Evolutionary conservation across 2,113 vertebrate genomes (phyloP).

Genomic region (Pseudorhombus dupliciocellatus): DNA sequence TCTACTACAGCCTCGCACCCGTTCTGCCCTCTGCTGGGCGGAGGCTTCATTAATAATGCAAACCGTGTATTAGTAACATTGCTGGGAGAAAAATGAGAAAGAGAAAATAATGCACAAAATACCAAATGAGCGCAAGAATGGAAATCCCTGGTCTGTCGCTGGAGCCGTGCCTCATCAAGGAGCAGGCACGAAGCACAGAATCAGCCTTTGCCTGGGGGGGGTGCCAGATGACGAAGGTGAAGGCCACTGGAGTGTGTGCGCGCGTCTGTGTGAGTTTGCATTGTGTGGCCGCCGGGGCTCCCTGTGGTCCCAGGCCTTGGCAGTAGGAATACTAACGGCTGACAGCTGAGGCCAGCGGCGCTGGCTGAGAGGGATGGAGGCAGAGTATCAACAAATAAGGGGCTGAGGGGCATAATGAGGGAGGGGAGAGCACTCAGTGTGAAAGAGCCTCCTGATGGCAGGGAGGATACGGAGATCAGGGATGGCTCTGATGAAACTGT

Average conservation of each 20-base stretch:
- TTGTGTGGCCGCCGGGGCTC: slow-evolving; percentile 39
- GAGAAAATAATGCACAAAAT: slow-evolving; percentile 55
- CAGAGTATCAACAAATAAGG: slow-evolving; percentile 45
- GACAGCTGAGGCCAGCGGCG: slow-evolving; percentile 62
- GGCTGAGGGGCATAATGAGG: slow-evolving; percentile 12
- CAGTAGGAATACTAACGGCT: slow-evolving; percentile 58
- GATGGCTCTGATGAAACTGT: neutral
- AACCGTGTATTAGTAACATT: slow-evolving; percentile 57
- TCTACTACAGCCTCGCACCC: slow-evolving; percentile 11
- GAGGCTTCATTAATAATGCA: slow-evolving; percentile 72
- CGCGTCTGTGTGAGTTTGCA: slow-evolving; percentile 1
- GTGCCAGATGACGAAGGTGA: slow-evolving; percentile 59
- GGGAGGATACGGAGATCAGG: neutral
- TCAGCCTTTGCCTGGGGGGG: slow-evolving; percentile 52
- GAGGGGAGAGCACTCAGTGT: slow-evolving; percentile 11
- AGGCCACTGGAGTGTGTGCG: slow-evolving; percentile 14
- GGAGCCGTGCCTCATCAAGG: slow-evolving; percentile 50
- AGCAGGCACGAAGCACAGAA: slow-evolving; percentile 38
- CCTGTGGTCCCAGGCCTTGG: slow-evolving; percentile 54
- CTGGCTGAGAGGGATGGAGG: slow-evolving; percentile 32
- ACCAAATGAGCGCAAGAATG: slow-evolving; percentile 47
- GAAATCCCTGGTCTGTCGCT: slow-evolving; percentile 41
- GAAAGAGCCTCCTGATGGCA: neutral
- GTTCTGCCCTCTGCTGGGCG: slow-evolving; percentile 27
- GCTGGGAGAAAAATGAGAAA: slow-evolving; percentile 57